A percentile compares a stretch with the other conserved stretches of the same genome.
Evolutionary conservation across 1,140 invertebrate species (phyloP).

Genomic region (Drosophila biarmipes): DNA sequence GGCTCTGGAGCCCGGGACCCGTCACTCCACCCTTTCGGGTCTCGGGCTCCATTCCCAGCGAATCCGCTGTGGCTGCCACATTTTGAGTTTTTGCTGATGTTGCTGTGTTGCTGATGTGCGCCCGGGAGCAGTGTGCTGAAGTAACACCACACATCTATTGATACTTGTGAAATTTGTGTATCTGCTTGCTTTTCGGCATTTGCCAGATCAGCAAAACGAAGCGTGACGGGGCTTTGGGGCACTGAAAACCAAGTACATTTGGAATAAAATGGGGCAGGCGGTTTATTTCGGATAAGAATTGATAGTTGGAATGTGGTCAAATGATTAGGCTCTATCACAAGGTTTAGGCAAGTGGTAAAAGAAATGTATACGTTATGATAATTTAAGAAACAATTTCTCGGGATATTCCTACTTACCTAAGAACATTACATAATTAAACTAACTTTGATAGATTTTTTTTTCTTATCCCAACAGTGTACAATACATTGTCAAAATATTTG

Average conservation of each 20-base stretch:
- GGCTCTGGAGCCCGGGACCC: neutral
- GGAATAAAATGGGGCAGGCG: neutral
- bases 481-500: no score
- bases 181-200: conserved; percentile 5
- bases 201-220: conserved; percentile 26
- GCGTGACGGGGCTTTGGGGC: conserved; percentile 21
- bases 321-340: no score
- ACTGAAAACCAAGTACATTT: neutral
- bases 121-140: conserved; percentile 8
- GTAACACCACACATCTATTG: conserved; percentile 27
- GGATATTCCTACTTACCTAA: no score
- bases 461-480: no score
- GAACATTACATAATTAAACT: no score
- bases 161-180: conserved; percentile 30
- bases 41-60: conserved; percentile 26
- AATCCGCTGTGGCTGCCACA: neutral
- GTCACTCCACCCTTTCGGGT: conserved; percentile 11
- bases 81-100: conserved; percentile 5
- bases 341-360: no score
- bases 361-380: no score
- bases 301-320: no score
- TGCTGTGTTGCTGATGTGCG: conserved; percentile 7
- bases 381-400: no score
- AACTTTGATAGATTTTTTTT: no score
- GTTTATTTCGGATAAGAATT: neutral